Conservation (phyloP, 2,797 vertebrate species). For the Gouania willdenowi region DNA sequence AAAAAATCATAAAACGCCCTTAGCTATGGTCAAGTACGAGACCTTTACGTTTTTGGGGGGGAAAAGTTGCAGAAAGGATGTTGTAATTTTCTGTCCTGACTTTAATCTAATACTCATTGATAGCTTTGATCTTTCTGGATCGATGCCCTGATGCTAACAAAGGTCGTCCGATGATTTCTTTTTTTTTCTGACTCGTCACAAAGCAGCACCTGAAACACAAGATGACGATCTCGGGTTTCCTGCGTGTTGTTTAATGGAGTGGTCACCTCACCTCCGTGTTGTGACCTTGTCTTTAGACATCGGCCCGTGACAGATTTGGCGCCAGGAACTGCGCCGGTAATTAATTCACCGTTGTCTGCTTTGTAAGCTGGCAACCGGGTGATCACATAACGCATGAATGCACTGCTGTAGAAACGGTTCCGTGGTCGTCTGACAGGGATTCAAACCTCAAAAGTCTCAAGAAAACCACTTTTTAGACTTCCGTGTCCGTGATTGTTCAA, state of each 20-base stretch:
- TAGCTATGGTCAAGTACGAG: slow-evolving; percentile 15
- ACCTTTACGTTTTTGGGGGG: slow-evolving; percentile 18
- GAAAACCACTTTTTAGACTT: no score
- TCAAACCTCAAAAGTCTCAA: no score
- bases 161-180: not conserved
- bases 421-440: no score
- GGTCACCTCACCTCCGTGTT: slow-evolving; percentile 52
- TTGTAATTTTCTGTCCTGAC: no score
- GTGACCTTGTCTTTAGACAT: slow-evolving; percentile 68
- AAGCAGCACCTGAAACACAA: slow-evolving; percentile 36
- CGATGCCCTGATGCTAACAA: slow-evolving; percentile 25
- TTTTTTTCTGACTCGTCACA: slow-evolving; percentile 7
- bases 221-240: slow-evolving; percentile 42
- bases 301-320: slow-evolving; percentile 41
- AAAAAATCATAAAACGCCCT: slow-evolving; percentile 32
- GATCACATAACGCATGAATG: slow-evolving; percentile 50
- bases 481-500: no score
- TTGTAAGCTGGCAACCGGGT: slow-evolving; percentile 45
- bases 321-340: slow-evolving; percentile 63
- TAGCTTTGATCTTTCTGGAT: slow-evolving; percentile 43
- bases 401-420: no score
- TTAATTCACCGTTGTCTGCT: slow-evolving; percentile 71
- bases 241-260: slow-evolving; percentile 20
- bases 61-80: slow-evolving; percentile 33
- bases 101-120: slow-evolving; percentile 33